A percentile compares a stretch with the other conserved stretches of the same genome.
Evolutionary conservation across 1,140 invertebrate species (phyloP).

Genomic region (Macrostomum lignano): DNA sequence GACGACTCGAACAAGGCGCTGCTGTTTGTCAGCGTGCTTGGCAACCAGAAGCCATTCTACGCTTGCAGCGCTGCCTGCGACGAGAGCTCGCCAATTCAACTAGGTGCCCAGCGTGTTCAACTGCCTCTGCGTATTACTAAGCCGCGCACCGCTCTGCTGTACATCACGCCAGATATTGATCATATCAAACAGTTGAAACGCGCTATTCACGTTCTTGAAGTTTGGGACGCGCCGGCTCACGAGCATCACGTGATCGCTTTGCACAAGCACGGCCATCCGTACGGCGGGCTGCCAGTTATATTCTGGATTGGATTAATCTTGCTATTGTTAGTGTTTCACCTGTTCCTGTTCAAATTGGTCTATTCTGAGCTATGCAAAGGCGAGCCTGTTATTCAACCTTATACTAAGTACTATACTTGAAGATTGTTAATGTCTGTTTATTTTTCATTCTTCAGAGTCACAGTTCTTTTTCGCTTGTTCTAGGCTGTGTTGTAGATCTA

Average conservation of each 20-base stretch:
- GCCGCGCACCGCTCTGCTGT: conserved; percentile 61
- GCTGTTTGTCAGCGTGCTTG: conserved; percentile 48
- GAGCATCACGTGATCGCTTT: conserved; percentile 64
- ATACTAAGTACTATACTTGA: too few relatives aligned
- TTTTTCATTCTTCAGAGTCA: too few relatives aligned
- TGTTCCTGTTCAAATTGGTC: conserved; percentile 70
- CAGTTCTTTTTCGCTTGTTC: too few relatives aligned
- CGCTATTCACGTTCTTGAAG: conserved; percentile 60
- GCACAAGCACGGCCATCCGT: conserved; percentile 61
- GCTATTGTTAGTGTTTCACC: conserved; percentile 63
- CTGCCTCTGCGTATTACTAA: conserved; percentile 74
- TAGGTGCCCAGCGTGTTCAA: conserved; percentile 33
- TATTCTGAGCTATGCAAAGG: too few relatives aligned
- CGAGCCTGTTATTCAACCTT: too few relatives aligned
- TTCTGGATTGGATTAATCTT: conserved; percentile 70
- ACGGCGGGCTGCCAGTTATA: conserved; percentile 57
- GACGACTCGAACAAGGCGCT: conserved; percentile 53
- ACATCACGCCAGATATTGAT: conserved; percentile 57
- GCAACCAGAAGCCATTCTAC: conserved; percentile 52
- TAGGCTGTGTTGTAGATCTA: too few relatives aligned
- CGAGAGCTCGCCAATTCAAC: conserved; percentile 43
- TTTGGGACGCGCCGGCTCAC: conserved; percentile 59
- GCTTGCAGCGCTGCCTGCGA: conserved; percentile 68
- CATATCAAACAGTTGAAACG: conserved; percentile 69
- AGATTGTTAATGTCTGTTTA: too few relatives aligned